A percentile compares a stretch with the other conserved stretches of the same genome.
Conservation (phyloP, 2,888 invertebrate genomes). For the Nephrotoma appendiculata region DNA sequence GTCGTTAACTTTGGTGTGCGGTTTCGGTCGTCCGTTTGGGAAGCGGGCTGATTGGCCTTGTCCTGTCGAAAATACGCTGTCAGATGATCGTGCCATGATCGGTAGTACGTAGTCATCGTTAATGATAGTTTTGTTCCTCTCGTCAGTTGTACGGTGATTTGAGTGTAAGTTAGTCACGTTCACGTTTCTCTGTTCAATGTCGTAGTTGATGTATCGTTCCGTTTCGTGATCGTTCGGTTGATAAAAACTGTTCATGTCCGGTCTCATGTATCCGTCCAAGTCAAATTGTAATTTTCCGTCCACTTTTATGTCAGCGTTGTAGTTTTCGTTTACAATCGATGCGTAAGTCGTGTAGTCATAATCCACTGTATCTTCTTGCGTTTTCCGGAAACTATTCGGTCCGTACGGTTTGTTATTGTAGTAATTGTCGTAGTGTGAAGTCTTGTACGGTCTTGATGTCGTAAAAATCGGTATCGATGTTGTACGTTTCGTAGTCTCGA, state of each 20-base stretch:
- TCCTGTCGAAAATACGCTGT: background rate
- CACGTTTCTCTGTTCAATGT: slow-evolving; percentile 8
- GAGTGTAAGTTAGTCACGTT: slow-evolving; percentile 8
- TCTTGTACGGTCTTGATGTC: background rate
- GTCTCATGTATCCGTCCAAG: slow-evolving; percentile 24
- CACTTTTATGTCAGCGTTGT: slow-evolving; percentile 14
- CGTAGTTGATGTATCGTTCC: slow-evolving; percentile 2
- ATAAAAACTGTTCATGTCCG: slow-evolving; percentile 18
- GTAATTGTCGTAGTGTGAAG: background rate
- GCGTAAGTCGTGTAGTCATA: slow-evolving; percentile 18
- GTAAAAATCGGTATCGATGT: slow-evolving; percentile 7
- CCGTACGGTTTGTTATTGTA: background rate
- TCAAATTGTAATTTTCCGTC: slow-evolving; percentile 15
- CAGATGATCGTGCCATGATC: background rate
- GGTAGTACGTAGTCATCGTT: slow-evolving; percentile 27
- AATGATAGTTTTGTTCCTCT: background rate
- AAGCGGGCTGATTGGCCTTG: background rate
- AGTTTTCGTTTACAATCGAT: slow-evolving; percentile 17
- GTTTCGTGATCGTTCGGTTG: background rate
- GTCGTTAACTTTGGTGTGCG: background rate
- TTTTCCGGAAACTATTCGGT: background rate
- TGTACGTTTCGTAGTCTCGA: slow-evolving; percentile 11
- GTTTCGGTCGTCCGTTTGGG: background rate
- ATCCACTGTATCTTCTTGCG: slow-evolving; percentile 7
- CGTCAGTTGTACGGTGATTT: background rate